phyloP scores from a whole-genome alignment of 2,797 vertebrate genomes.

The Sebastes vulpes region DNA sequence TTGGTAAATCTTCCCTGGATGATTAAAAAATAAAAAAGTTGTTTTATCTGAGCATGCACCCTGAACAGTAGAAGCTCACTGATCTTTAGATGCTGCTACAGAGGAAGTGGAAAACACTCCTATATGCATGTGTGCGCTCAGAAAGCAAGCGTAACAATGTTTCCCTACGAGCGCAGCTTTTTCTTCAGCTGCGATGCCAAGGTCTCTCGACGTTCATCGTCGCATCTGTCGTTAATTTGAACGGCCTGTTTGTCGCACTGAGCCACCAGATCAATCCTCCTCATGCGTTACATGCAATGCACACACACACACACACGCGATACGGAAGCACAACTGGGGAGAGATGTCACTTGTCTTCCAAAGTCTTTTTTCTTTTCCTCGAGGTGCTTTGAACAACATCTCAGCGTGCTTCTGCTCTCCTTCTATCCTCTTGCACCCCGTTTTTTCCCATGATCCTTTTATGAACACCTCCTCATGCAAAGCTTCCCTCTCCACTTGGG shows the following conservation, averaged over 20 bases:
- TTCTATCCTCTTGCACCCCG: slow-evolving; percentile 54
- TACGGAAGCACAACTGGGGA: slow-evolving; percentile 41
- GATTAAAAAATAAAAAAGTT: neutral
- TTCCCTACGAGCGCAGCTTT: slow-evolving; percentile 18
- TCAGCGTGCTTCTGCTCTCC: slow-evolving; percentile 55
- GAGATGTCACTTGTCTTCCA: slow-evolving; percentile 65
- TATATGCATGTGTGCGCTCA: slow-evolving; percentile 19
- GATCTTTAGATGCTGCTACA: slow-evolving; percentile 20
- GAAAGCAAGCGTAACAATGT: slow-evolving; percentile 40
- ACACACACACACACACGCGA: slow-evolving; percentile 18
- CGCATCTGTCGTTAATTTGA: slow-evolving; percentile 60
- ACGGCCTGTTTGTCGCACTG: slow-evolving; percentile 60
- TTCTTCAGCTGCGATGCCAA: slow-evolving; percentile 59
- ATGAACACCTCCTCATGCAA: slow-evolving; percentile 82
- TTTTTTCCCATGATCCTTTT: slow-evolving; percentile 79
- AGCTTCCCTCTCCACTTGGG: slow-evolving; percentile 81
- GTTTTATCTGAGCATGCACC: neutral
- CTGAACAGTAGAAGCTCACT: neutral
- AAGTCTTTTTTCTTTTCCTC: slow-evolving; percentile 60
- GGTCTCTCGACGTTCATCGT: slow-evolving; percentile 38
- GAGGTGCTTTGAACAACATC: slow-evolving; percentile 77
- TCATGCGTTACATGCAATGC: slow-evolving; percentile 34
- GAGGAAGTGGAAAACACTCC: slow-evolving; percentile 3
- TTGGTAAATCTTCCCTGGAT: neutral
- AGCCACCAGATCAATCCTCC: slow-evolving; percentile 51